Percentiles rank a stretch among this genome's conserved stretches.
Evolutionary conservation across 37 sponge, comb jelly and placozoan species (phyloP).

Genomic region (Chondrilla cf. caribensis): DNA sequence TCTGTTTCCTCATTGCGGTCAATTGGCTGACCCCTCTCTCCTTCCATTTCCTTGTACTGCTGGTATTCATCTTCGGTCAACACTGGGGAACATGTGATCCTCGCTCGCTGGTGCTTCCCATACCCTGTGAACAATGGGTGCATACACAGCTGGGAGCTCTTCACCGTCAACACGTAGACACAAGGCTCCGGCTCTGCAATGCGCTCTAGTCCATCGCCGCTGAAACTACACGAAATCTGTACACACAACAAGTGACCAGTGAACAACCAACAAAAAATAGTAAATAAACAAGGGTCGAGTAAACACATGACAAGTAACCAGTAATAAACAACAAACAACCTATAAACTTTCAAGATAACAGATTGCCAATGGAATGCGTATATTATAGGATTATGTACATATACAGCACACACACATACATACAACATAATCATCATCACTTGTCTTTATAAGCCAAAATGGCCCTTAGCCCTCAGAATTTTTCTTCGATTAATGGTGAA

Average conservation of each 20-base stretch:
- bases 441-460: too few relatives aligned
- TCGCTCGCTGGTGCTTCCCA: background rate
- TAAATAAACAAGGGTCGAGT: too few relatives aligned
- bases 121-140: slow-evolving; percentile 39
- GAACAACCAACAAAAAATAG: too few relatives aligned
- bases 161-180: slow-evolving; percentile 33
- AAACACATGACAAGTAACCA: too few relatives aligned
- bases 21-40: background rate
- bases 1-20: background rate
- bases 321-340: background rate
- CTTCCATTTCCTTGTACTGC: background rate
- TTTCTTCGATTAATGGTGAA: too few relatives aligned
- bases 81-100: slow-evolving; percentile 49
- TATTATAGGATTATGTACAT: too few relatives aligned
- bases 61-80: slow-evolving; percentile 37
- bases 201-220: slow-evolving; percentile 19
- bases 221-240: slow-evolving; percentile 11
- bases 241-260: too few relatives aligned
- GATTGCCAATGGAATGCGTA: background rate
- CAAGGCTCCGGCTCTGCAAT: slow-evolving; percentile 50
- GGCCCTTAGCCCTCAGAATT: too few relatives aligned
- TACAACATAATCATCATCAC: too few relatives aligned
- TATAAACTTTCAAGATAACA: background rate
- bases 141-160: slow-evolving; percentile 45
- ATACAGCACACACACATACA: too few relatives aligned